Conservation (phyloP, 2,113 vertebrate species). For the Atherinomorus stipes region DNA sequence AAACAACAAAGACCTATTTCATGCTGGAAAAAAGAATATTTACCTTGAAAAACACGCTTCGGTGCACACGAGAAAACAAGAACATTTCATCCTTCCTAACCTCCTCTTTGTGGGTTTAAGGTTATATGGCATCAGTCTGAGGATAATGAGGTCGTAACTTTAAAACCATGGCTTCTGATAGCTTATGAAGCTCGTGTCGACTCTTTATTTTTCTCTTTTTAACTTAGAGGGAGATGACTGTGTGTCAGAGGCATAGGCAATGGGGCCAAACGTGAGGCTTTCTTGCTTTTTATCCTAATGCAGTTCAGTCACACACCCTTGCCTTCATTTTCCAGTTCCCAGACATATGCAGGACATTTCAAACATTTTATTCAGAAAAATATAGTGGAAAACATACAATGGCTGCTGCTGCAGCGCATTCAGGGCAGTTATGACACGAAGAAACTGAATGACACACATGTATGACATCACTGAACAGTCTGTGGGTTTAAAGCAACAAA, state of each 20-base stretch:
- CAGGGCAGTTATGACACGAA: neutral
- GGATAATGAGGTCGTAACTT: constrained; percentile 66
- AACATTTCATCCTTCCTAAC: constrained; percentile 65
- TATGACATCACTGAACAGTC: neutral
- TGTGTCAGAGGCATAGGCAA: neutral
- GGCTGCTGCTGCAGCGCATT: neutral
- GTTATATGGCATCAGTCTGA: constrained; percentile 70
- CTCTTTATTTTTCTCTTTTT: constrained; percentile 1
- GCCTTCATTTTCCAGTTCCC: neutral
- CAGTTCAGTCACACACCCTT: neutral
- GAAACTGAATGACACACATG: too few species aligned
- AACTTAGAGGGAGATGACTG: neutral
- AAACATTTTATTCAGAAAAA: constrained; percentile 1
- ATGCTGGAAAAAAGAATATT: constrained; percentile 80
- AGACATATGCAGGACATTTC: neutral
- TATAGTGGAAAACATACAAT: neutral
- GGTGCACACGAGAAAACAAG: constrained; percentile 79
- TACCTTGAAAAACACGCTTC: constrained; percentile 79
- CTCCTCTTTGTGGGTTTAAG: constrained; percentile 62
- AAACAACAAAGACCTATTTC: constrained; percentile 85
- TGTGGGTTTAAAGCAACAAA: neutral
- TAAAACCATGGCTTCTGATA: constrained; percentile 55
- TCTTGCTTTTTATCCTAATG: neutral
- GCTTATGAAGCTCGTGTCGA: neutral
- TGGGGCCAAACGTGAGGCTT: neutral